Percentiles rank a stretch among this genome's conserved stretches.
These are phyloP conservation scores for Lutjanus erythropterus DNA, from an alignment of 2,113 vertebrate genomes.

Conservation along the genomic window DNA sequence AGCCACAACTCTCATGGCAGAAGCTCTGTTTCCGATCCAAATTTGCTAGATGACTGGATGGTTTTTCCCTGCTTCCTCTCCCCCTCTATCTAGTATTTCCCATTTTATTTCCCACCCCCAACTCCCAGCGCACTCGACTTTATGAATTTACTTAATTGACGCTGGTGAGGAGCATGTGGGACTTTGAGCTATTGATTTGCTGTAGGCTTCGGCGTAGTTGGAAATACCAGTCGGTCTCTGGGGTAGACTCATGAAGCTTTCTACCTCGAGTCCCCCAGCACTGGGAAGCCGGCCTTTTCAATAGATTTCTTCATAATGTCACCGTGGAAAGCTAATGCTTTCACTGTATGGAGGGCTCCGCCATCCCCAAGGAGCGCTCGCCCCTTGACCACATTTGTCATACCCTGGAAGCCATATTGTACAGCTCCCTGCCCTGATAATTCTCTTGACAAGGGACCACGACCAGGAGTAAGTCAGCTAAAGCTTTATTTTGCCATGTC, in stretches of 20 bases:
- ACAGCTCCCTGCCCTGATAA: constrained; percentile 56
- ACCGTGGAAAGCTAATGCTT: constrained; percentile 77
- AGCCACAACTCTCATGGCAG: constrained; percentile 30
- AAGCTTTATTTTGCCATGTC: constrained; percentile 71
- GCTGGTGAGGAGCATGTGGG: constrained; percentile 68
- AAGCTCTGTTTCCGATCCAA: constrained; percentile 49
- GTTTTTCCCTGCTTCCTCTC: background rate
- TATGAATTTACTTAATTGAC: constrained; percentile 85
- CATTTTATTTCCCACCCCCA: constrained; percentile 23
- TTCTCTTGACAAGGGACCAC: constrained; percentile 66
- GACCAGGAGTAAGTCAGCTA: constrained; percentile 58
- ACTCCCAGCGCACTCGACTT: constrained; percentile 70
- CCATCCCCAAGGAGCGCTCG: constrained; percentile 57
- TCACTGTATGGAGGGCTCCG: constrained; percentile 49
- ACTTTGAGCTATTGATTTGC: constrained; percentile 80
- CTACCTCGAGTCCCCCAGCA: constrained; percentile 64
- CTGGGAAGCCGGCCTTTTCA: constrained; percentile 60
- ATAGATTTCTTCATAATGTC: constrained; percentile 81
- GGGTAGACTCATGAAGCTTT: constrained; percentile 71
- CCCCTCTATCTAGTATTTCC: constrained; percentile 20
- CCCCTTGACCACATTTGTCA: constrained; percentile 78
- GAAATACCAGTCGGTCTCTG: constrained; percentile 81
- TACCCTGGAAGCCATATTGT: constrained; percentile 66
- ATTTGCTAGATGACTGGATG: constrained; percentile 47
- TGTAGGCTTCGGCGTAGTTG: constrained; percentile 69